Base-by-base conservation (phyloP, 1,140 invertebrate genomes). In the Dendrolimus kikuchii region DNA sequence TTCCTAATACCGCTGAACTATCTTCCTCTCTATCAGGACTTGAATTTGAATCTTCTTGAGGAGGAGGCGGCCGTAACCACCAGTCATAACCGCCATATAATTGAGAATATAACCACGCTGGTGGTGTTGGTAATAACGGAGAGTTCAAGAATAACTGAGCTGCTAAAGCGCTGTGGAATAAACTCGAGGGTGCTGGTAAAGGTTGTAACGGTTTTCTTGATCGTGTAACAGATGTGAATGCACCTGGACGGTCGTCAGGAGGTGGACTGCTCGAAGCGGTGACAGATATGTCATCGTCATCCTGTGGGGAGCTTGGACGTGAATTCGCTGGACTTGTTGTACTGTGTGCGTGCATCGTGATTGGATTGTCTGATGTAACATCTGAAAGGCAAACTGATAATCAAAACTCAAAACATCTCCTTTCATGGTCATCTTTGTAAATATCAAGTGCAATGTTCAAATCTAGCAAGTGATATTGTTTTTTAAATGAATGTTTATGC, bases 41-140 rank as follows among this genome's bases (percentile, higher is more conserved):
- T 45, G 87, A 75, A 59, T 81, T 79, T 1, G 77, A 68, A 60
- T 88, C 77, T 59, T 87, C 80, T 57, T 87, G 78, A 38, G 84
- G 73, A 4, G 81, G 63, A 0, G 82, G 85, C 59, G 90, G 89
- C 74, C 89, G 73, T 6, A 90, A 52, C 91, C 92, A 92, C 63
- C 90, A 89, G 64, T 91, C 91, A 60, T 91, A 91, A 8, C 89
- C 88, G 40, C 83, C 78, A 64, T 93, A 93, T 2, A 93, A 83
- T 66, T 93, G 92, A 0, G 91, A 92, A 69, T 93, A 93, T 1
- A 93, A 79, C 92, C 92, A 93, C 51, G 92, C 92, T 40, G 91
- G 91, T 2, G 92, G 91, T 4, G 92, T 91, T n/a, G 92, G 91
- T 42, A 93, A 68, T 6, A 93, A 77, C 0, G 92, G 92, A 4